A percentile compares a stretch with the other conserved stretches of the same genome.
Evolutionary conservation across 1,140 invertebrate species (phyloP).

Genomic region (Mercenaria mercenaria): DNA sequence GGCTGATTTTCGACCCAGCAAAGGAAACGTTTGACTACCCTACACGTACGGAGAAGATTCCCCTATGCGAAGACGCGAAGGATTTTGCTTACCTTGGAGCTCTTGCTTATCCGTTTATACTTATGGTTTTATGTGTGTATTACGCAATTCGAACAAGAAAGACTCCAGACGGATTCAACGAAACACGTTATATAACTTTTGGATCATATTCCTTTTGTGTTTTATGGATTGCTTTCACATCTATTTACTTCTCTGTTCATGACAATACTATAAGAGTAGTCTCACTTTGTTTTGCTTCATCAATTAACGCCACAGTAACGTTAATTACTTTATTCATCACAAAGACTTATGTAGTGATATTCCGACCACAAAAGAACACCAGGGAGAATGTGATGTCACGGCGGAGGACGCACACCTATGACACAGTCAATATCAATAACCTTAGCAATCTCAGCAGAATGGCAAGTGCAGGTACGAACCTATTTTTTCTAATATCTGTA

Average conservation of each 20-base stretch:
- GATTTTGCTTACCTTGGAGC: constrained; percentile 90
- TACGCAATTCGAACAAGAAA: constrained; percentile 93
- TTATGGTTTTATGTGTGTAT: constrained; percentile 90
- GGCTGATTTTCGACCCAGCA: constrained; percentile 89
- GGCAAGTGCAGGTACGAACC: constrained; percentile 60
- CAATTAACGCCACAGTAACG: constrained; percentile 91
- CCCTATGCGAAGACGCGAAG: constrained; percentile 89
- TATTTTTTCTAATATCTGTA: too few species aligned
- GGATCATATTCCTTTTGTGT: constrained; percentile 96
- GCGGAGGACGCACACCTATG: constrained; percentile 43
- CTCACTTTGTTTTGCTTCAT: constrained; percentile 91
- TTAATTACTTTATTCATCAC: constrained; percentile 91
- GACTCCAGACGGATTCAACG: constrained; percentile 97
- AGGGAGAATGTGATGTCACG: constrained; percentile 77
- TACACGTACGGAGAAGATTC: constrained; percentile 75
- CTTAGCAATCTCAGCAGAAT: constrained; percentile 48
- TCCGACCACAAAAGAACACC: constrained; percentile 91
- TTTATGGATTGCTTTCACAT: constrained; percentile 91
- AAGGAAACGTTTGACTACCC: constrained; percentile 87
- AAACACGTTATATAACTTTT: constrained; percentile 96
- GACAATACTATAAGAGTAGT: constrained; percentile 88
- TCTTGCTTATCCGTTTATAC: constrained; percentile 90
- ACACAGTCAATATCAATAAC: constrained; percentile 40
- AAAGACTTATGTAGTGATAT: constrained; percentile 91
- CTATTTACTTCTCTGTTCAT: constrained; percentile 90